These are phyloP conservation scores for Crotophaga sulcirostris DNA, from an alignment of 2,113 vertebrate species.

Conservation along the genomic window DNA sequence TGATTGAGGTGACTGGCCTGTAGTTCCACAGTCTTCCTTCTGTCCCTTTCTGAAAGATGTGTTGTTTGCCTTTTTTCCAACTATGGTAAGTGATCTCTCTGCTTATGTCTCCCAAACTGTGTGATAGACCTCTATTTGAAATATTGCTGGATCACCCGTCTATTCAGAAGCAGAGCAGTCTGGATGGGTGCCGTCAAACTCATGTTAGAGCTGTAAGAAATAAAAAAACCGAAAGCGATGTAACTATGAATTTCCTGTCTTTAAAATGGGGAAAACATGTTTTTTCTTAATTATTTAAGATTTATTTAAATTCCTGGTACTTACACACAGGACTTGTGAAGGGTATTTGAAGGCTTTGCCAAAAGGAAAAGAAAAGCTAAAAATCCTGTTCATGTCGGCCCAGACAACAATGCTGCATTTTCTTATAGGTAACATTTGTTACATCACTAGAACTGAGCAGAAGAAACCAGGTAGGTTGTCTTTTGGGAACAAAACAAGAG, in stretches of 20 bases:
- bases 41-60: neutral
- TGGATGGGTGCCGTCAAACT: neutral
- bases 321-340: neutral
- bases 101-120: neutral
- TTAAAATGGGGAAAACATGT: neutral
- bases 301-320: neutral
- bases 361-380: neutral
- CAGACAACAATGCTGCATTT: neutral
- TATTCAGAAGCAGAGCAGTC: neutral
- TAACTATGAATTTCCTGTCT: neutral
- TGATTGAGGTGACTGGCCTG: fast-evolving
- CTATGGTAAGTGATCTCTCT: neutral
- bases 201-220: neutral
- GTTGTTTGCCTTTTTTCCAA: neutral
- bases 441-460: neutral
- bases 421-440: neutral
- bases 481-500: neutral
- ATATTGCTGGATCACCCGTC: neutral
- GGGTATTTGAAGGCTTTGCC: neutral
- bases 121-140: neutral
- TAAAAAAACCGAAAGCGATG: neutral
- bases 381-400: neutral
- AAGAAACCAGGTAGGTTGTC: neutral
- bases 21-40: neutral
- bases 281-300: neutral